A percentile compares a stretch with the other conserved stretches of the same genome.
Evolutionary conservation across 2,888 invertebrate genomes (phyloP).

Genomic region (Cephus spinipes): DNA sequence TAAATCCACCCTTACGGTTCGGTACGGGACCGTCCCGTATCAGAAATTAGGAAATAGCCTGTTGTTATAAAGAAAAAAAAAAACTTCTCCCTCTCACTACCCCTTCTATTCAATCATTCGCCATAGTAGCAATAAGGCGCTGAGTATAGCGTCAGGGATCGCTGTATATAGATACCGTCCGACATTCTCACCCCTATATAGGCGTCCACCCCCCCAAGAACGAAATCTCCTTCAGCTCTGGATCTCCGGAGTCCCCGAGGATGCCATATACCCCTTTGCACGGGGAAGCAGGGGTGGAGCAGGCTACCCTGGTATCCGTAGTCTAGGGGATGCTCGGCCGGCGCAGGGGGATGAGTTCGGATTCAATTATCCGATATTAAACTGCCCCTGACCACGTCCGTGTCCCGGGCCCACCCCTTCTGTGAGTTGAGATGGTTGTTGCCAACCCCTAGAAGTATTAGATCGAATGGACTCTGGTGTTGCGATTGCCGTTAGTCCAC

Average conservation of each 20-base stretch:
- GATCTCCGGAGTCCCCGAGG: too few species aligned
- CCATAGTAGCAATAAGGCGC: conserved; percentile 49
- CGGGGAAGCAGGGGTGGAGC: conserved; percentile 23
- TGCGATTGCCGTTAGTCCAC: conserved; percentile 59
- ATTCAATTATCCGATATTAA: conserved; percentile 67
- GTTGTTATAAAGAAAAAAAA: too few species aligned
- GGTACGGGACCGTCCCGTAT: conserved; percentile 9
- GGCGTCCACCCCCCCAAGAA: conserved; percentile 34
- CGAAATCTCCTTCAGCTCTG: too few species aligned
- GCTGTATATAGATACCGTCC: too few species aligned
- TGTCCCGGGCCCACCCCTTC: conserved; percentile 44
- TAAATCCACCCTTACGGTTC: too few species aligned
- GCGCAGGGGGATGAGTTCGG: conserved; percentile 45
- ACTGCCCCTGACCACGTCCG: conserved; percentile 62
- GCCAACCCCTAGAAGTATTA: conserved; percentile 59
- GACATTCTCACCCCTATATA: conserved; percentile 6
- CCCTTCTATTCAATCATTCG: conserved; percentile 40
- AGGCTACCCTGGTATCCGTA: conserved; percentile 7
- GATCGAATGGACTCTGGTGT: conserved; percentile 63
- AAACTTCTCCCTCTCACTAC: background rate
- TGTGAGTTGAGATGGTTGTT: conserved; percentile 58
- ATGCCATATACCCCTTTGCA: conserved; percentile 11
- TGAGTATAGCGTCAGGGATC: conserved; percentile 27
- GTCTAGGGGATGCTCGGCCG: too few species aligned
- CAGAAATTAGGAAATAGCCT: conserved; percentile 48